Evolutionary conservation across 2,113 vertebrate genomes (phyloP).

Genomic region (Anarhynchus alexandrinus): DNA sequence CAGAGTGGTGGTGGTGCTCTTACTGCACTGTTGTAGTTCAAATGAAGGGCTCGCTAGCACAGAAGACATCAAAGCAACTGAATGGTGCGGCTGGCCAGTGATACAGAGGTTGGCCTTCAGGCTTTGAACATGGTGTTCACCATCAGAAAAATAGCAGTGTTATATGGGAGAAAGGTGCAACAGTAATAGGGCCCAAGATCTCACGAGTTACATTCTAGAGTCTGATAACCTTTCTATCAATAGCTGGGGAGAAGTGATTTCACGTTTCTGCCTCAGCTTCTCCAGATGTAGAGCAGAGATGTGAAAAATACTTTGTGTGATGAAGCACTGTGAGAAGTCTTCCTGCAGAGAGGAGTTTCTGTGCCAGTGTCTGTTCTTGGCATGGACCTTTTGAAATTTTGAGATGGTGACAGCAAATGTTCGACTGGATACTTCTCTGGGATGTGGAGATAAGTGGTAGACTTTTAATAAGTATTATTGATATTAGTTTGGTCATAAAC

Average conservation of each 20-base stretch:
- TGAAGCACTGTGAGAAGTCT: background rate
- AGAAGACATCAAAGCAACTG: background rate
- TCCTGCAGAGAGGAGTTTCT: background rate
- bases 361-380: background rate
- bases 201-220: background rate
- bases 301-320: background rate
- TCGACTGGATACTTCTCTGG: background rate
- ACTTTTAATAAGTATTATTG: background rate
- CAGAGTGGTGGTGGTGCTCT: background rate
- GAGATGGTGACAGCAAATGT: background rate
- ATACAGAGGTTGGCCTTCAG: background rate
- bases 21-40: accelerated
- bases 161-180: background rate
- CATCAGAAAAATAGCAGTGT: background rate
- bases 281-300: background rate
- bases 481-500: background rate
- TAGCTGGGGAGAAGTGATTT: background rate
- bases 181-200: background rate
- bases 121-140: background rate
- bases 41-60: background rate
- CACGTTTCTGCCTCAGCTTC: background rate
- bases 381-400: background rate
- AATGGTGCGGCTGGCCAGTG: background rate
- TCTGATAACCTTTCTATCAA: background rate
- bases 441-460: background rate